A percentile compares a stretch with the other conserved stretches of the same genome.
Conservation (phyloP, 2,888 invertebrate genomes). For the Oxytorus armatus region DNA sequence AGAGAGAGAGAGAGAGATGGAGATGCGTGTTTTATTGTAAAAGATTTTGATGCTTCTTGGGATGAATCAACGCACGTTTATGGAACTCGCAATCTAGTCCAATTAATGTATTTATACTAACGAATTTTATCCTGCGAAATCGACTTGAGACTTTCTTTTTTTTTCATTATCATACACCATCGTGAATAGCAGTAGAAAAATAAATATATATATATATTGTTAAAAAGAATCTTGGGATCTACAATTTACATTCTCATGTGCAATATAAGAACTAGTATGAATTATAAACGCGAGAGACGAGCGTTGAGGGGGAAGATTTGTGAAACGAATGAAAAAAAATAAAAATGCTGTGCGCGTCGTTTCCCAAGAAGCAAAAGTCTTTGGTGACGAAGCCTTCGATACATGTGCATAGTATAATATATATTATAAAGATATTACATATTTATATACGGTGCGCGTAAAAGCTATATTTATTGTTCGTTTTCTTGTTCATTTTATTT, state of each 20-base stretch:
- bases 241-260: slow-evolving; percentile 12
- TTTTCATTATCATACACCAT: background rate
- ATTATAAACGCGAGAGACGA: slow-evolving; percentile 14
- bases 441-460: slow-evolving; percentile 52
- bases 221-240: slow-evolving; percentile 2
- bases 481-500: background rate
- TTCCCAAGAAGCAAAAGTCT: slow-evolving; percentile 43
- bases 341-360: background rate
- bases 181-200: background rate
- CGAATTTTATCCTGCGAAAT: slow-evolving; percentile 31
- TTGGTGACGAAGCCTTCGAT: slow-evolving; percentile 30
- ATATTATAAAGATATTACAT: slow-evolving; percentile 30
- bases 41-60: slow-evolving; percentile 44
- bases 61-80: background rate
- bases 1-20: slow-evolving; percentile 19
- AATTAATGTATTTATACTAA: slow-evolving; percentile 33
- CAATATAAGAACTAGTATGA: slow-evolving; percentile 42
- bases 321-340: slow-evolving; percentile 9
- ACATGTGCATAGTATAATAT: slow-evolving; percentile 46
- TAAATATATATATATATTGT: background rate
- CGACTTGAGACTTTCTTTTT: slow-evolving; percentile 7
- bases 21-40: background rate
- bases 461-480: slow-evolving; percentile 42
- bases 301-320: background rate
- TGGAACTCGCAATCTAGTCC: slow-evolving; percentile 56